These are phyloP conservation scores for Elachura formosa DNA, from an alignment of 2,113 vertebrate genomes.

Conservation along the genomic window DNA sequence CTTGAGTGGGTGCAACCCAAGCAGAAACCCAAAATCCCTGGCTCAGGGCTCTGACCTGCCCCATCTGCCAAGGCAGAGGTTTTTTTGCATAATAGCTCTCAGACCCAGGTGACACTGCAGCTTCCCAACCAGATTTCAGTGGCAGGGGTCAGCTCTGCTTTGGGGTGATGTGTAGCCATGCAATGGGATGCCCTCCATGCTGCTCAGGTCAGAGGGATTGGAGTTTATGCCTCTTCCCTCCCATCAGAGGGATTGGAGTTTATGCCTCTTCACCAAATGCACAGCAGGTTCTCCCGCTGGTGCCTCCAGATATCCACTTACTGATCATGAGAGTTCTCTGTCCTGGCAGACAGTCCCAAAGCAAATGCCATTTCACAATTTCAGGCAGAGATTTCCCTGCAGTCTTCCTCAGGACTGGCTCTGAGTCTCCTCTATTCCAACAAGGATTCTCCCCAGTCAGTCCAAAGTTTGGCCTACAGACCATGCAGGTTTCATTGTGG, in stretches of 20 bases:
- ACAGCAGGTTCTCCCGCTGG: background rate
- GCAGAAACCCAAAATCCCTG: background rate
- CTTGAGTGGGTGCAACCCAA: accelerated
- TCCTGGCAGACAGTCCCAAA: background rate
- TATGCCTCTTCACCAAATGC: background rate
- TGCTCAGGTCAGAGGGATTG: background rate
- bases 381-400: background rate
- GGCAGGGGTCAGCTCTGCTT: background rate
- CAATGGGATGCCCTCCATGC: accelerated
- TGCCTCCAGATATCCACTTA: background rate
- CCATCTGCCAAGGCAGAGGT: background rate
- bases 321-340: background rate
- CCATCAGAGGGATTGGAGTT: too few relatives aligned
- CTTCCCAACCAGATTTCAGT: too few relatives aligned
- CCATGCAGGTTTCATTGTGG: background rate
- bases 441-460: background rate
- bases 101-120: background rate
- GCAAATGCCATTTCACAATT: background rate
- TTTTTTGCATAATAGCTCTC: background rate
- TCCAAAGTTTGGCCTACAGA: background rate
- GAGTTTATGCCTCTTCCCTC: background rate
- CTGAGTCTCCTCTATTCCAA: background rate
- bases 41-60: background rate
- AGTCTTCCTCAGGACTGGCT: background rate
- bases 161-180: background rate